Evolutionary conservation across 2,113 vertebrate genomes (phyloP), one percentile per base, ranked within the genome.

Genomic region (Chionomys nivalis): DNA sequence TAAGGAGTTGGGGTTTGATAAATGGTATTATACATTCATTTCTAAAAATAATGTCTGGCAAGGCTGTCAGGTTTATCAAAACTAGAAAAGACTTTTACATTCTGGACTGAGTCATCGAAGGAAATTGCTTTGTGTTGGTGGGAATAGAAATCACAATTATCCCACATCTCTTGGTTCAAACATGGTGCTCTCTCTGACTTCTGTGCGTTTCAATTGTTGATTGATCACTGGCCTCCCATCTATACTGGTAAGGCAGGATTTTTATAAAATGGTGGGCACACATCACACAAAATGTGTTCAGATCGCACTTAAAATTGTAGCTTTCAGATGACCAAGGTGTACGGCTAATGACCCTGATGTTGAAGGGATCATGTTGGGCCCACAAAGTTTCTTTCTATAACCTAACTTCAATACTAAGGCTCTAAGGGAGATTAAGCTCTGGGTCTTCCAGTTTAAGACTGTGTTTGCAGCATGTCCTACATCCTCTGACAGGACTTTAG

Each of bases 61-160:
- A 96, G 91, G 87, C 78, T 96, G 90, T 95, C 42, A 16, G 79
- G 36, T 72, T 92, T 47, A 91, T 95, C 55, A 98, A 96, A 96
- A 96, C 89, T 90, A 93, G 44, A n/a, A 91, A 89, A 93, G 63
- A 91, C n/a, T 83, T 97, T 93, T 96, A 88, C 58, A 78, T 93
- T 97, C 19, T 44, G 55, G 78, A 78, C 79, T 96, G 91, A 96
- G 58, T 91, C 93, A 92, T 61, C 13, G 65, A 87, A 90, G 72
- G 87, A 95, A 76, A 94, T 73, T 91, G 44, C 68, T 93, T 87
- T 39, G 33, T 83, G 55, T 65, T 88, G 70, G 76, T 70, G 86
- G 76, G 70, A 91, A 36, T 49, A 7, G 24, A 16, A 4, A 89
- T 87, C 68, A 78, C n/a, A 10, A 92, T 33, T 49, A 55, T 68